Evolutionary conservation across 2,888 invertebrate genomes (phyloP), one percentile per base, ranked within the genome.

Genomic region (Scrobipalpa atriplicella): DNA sequence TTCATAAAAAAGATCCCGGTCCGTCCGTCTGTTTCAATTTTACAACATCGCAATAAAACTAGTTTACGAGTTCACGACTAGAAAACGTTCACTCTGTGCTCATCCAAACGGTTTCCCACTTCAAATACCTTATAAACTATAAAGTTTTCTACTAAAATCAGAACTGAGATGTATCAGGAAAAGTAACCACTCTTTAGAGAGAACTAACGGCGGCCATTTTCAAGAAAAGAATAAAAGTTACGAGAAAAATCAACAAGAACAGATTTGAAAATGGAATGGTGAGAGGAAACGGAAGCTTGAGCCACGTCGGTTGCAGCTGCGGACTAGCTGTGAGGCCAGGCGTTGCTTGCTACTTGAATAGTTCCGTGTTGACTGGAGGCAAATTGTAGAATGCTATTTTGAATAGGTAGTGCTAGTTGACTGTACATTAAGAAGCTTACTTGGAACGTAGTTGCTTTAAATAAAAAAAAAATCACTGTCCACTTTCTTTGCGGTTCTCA

Each of bases 251-350:
- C 39, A 69, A 69, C 67, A 66, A 43, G 62, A 51, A 58, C 61
- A 64, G 65, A 66, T 65, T 67, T 68, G 66, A 63, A 68, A 70
- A 68, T 67, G 67, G 67, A 68, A 68, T 67, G 43, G 63, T 65
- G 60, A 52, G 60, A 29, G 62, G 38, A 41, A 38, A 61, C 21
- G 66, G 66, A 66, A 66, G 62, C 58, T 58, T 43, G 62, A 43
- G 62, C 10, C 62, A 38, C 58, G 58, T 38, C 58, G 54, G 54
- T 21, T 58, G 38, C 58, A 58, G 58, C 58, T 58, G 58, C n/a
- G 16, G 7, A 58, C 38, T 58, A 58, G 38, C 58, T 58, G 36
- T 58, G 58, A 16, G n/a, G 16, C 58, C 16, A 7, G 58, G 38
- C 38, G 38, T 58, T 38, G 58, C 38, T 38, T 36, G 16, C 16